phyloP scores from a whole-genome alignment of 2,113 vertebrate genomes.

The Myotis brandtii region DNA sequence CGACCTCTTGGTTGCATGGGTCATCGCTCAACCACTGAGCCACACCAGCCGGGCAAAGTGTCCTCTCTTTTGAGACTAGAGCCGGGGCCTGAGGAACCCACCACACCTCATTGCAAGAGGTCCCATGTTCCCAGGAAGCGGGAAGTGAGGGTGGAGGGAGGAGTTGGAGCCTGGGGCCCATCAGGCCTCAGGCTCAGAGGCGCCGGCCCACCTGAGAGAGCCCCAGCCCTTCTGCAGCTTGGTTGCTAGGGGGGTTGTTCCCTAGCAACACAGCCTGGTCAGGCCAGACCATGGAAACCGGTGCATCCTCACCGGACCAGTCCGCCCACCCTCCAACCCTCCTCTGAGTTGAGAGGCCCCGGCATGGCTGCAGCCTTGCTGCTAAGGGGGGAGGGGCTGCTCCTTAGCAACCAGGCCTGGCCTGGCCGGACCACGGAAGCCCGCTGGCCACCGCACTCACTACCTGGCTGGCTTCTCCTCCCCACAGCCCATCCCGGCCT shows the following conservation, averaged over 20 bases:
- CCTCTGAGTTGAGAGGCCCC: conserved; percentile 50
- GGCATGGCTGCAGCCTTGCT: conserved; percentile 56
- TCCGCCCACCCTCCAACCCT: neutral
- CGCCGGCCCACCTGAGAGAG: neutral
- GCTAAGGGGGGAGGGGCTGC: conserved; percentile 67
- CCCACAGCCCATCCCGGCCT: conserved; percentile 58
- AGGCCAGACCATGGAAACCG: neutral
- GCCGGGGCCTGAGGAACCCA: neutral
- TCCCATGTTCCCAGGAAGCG: neutral
- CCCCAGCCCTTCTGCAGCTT: neutral
- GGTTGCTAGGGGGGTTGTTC: conserved; percentile 35
- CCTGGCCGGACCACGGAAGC: conserved; percentile 53
- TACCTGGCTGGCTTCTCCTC: conserved; percentile 73
- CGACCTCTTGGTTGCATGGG: no score
- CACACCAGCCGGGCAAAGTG: neutral
- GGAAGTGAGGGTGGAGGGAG: neutral
- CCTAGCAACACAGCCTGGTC: neutral
- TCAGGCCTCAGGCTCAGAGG: neutral
- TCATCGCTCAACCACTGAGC: no score
- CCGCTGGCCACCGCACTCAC: neutral
- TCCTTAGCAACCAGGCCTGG: conserved; percentile 72
- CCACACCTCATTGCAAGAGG: neutral
- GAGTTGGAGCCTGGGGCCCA: neutral
- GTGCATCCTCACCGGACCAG: conserved; percentile 55
- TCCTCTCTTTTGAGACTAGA: neutral